Evolutionary conservation across 2,797 vertebrate species (phyloP).

Genomic region (Eospalax fontanierii): DNA sequence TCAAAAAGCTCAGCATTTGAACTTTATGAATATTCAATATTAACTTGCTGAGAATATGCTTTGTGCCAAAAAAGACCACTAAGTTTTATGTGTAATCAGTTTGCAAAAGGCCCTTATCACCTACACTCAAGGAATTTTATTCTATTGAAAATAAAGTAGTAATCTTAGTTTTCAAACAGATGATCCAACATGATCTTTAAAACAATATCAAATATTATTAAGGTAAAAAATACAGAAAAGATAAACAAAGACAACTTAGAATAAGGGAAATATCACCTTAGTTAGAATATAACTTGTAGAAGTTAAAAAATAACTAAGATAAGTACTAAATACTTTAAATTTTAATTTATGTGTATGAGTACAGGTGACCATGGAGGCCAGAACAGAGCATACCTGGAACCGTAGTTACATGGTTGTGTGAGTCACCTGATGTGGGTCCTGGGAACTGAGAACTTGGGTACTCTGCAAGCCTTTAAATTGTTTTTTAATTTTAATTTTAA

Average conservation of each 20-base stretch:
- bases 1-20: constrained; percentile 3
- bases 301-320: neutral
- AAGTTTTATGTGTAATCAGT: neutral
- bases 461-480: too few relatives aligned
- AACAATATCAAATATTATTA: too few relatives aligned
- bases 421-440: too few relatives aligned
- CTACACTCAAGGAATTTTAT: neutral
- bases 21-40: constrained; percentile 35
- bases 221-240: neutral
- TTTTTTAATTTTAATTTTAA: too few relatives aligned
- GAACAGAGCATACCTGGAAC: too few relatives aligned
- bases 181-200: neutral
- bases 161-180: constrained; percentile 15
- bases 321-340: constrained; percentile 18
- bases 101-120: neutral
- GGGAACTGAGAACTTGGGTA: too few relatives aligned
- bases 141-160: neutral
- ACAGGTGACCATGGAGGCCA: too few relatives aligned
- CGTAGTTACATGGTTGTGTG: too few relatives aligned
- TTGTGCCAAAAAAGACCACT: neutral
- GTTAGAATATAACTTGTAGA: constrained; percentile 6
- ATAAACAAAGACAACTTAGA: neutral
- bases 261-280: neutral
- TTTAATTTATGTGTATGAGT: too few relatives aligned
- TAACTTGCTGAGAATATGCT: constrained; percentile 32